A percentile compares a stretch with the other conserved stretches of the same genome.
These are phyloP conservation scores for Arrhamphus sclerolepis DNA, from an alignment of 2,797 vertebrate genomes.

Conservation along the genomic window DNA sequence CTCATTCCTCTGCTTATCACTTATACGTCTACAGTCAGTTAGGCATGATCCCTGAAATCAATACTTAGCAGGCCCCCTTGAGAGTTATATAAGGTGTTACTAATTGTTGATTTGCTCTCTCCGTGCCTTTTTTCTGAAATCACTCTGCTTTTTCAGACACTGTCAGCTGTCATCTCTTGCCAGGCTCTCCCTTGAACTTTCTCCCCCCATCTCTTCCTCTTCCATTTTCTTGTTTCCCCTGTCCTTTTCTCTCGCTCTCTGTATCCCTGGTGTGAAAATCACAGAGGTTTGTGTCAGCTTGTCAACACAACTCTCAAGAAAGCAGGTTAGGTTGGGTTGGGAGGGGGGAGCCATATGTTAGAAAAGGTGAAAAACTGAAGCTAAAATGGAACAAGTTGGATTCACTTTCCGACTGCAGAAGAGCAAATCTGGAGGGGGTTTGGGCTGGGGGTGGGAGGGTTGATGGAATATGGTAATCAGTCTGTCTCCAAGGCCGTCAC, in stretches of 20 bases:
- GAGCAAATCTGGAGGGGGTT: constrained; percentile 47
- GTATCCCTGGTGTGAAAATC: constrained; percentile 76
- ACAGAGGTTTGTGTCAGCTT: constrained; percentile 78
- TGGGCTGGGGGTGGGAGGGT: constrained; percentile 23
- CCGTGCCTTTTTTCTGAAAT: constrained; percentile 60
- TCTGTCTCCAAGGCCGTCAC: constrained; percentile 70
- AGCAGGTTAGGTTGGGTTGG: constrained; percentile 37
- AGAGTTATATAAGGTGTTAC: constrained; percentile 76
- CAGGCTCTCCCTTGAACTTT: constrained; percentile 61
- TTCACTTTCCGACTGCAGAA: constrained; percentile 65
- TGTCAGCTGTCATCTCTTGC: constrained; percentile 61
- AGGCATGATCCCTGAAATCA: constrained; percentile 73
- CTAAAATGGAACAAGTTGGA: constrained; percentile 72
- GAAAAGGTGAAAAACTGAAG: constrained; percentile 63
- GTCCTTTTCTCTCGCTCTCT: constrained; percentile 53
- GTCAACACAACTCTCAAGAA: constrained; percentile 74
- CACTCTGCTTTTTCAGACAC: constrained; percentile 55
- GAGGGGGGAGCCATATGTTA: constrained; percentile 51
- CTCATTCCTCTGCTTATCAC: constrained; percentile 59
- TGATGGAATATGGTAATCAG: constrained; percentile 78
- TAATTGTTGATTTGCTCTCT: constrained; percentile 82
- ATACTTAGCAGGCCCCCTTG: constrained; percentile 62
- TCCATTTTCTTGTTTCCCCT: constrained; percentile 12
- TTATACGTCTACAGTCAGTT: constrained; percentile 56
- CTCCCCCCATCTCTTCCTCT: constrained; percentile 46